A percentile compares a stretch with the other conserved stretches of the same genome.
Conservation (phyloP, 2,888 invertebrate species). For the Hirtodrosophila trivittata region DNA sequence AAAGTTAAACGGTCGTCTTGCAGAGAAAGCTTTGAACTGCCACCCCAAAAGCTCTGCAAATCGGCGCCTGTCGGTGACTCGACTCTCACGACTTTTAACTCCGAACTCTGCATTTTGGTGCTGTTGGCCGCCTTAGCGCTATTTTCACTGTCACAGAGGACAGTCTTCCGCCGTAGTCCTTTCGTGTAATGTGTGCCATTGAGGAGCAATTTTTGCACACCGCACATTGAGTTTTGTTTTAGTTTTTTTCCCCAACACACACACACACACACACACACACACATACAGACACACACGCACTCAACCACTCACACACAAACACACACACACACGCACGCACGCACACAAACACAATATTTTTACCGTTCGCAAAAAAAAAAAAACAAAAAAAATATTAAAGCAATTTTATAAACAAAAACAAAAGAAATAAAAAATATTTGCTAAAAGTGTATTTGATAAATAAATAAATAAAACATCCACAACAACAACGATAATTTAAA, state of each 20-base stretch:
- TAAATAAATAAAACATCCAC: conserved; percentile 8
- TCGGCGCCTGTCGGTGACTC: conserved; percentile 16
- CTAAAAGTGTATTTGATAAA: conserved; percentile 72
- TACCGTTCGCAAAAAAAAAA: conserved; percentile 37
- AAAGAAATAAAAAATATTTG: conserved; percentile 56
- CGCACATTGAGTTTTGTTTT: conserved; percentile 68
- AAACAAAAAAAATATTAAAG: conserved; percentile 37
- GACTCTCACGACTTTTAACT: conserved; percentile 52
- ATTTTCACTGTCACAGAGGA: conserved; percentile 48
- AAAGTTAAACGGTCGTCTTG: conserved; percentile 34
- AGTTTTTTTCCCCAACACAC: conserved; percentile 59
- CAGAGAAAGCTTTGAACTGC: conserved; percentile 43
- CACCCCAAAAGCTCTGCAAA: conserved; percentile 56
- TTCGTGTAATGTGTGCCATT: conserved; percentile 78
- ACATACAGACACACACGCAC: conserved; percentile 3
- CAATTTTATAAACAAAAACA: conserved; percentile 45
- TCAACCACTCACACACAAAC: conserved; percentile 12
- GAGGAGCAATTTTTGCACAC: conserved; percentile 68
- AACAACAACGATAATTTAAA: conserved; percentile 28
- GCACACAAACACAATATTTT: conserved; percentile 29
- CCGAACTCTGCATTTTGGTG: conserved; percentile 40
- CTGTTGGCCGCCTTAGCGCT: conserved; percentile 33
- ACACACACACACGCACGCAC: conserved; percentile 23
- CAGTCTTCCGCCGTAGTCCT: conserved; percentile 81
- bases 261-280: conserved; percentile 29